These are phyloP conservation scores for Nerophis ophidion DNA, from an alignment of 2,113 vertebrate genomes.

Conservation along the genomic window DNA sequence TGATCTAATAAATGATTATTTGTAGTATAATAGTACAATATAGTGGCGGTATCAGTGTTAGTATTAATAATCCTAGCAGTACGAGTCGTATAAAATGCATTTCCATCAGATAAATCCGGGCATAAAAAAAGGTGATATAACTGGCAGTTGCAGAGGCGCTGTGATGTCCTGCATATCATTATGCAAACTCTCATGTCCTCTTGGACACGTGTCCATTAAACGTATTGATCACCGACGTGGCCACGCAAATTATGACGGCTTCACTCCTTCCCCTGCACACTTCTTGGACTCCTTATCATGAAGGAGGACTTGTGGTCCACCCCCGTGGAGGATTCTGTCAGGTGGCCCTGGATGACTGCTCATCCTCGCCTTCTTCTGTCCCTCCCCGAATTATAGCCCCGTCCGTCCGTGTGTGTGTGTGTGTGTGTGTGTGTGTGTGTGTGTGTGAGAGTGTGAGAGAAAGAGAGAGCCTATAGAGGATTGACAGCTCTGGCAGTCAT, in stretches of 20 bases:
- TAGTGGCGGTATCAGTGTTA: no score
- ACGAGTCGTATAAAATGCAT: no score
- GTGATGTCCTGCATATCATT: no score
- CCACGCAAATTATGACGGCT: conserved; percentile 33
- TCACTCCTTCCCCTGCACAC: conserved; percentile 9
- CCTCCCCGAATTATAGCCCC: no score
- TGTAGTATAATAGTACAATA: no score
- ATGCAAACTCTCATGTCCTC: conserved; percentile 9
- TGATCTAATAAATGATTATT: no score
- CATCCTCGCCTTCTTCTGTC: conserved; percentile 19
- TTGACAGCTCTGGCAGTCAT: conserved; percentile 99
- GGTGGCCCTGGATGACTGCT: conserved; percentile 19
- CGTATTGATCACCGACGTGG: conserved; percentile 54
- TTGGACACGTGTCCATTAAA: conserved; percentile 39
- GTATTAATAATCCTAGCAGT: no score
- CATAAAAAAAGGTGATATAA: no score
- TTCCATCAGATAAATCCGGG: no score
- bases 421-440: conserved; percentile 16
- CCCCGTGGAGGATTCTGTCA: not conserved
- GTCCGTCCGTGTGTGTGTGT: conserved; percentile 9
- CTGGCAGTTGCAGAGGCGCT: no score
- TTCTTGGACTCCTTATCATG: conserved; percentile 32
- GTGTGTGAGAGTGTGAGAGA: conserved; percentile 60
- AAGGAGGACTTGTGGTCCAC: conserved; percentile 4
- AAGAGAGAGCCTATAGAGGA: conserved; percentile 87